phyloP scores from a whole-genome alignment of 2,113 vertebrate genomes.

The Zapus hudsonius region DNA sequence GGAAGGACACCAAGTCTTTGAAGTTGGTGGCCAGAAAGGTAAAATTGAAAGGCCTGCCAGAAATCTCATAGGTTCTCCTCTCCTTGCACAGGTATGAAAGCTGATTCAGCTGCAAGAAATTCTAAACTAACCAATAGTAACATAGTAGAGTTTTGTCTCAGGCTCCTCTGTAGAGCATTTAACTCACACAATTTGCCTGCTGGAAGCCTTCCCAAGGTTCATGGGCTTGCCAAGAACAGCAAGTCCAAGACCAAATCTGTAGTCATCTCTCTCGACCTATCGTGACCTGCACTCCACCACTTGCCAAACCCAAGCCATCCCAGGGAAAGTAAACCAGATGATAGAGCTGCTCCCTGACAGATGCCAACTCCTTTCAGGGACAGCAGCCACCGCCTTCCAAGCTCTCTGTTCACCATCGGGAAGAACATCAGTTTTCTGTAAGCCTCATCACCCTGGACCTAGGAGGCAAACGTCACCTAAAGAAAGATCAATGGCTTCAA shows the following conservation, averaged over 20 bases:
- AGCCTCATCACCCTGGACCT: background rate
- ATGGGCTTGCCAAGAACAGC: background rate
- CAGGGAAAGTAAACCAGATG: no score
- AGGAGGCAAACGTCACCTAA: background rate
- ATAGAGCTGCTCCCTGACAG: fast-evolving
- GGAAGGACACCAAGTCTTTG: background rate
- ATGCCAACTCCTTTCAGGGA: background rate
- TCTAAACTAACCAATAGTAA: background rate
- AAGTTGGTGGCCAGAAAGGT: background rate
- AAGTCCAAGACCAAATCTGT: background rate
- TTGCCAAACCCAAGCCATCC: no score
- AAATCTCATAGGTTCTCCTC: no score
- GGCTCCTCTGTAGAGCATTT: background rate
- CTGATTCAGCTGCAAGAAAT: background rate
- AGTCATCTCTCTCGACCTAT: no score
- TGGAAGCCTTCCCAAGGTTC: background rate
- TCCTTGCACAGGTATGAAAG: background rate
- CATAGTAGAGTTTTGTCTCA: background rate
- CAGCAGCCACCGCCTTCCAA: background rate
- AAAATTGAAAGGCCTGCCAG: background rate
- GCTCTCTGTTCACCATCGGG: no score
- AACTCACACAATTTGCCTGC: no score
- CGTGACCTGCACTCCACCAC: fast-evolving
- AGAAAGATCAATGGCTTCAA: background rate
- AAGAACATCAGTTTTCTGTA: background rate